A percentile compares a stretch with the other conserved stretches of the same genome.
phyloP scores from a whole-genome alignment of 2,797 vertebrate species.

The Dicrostonyx torquatus region DNA sequence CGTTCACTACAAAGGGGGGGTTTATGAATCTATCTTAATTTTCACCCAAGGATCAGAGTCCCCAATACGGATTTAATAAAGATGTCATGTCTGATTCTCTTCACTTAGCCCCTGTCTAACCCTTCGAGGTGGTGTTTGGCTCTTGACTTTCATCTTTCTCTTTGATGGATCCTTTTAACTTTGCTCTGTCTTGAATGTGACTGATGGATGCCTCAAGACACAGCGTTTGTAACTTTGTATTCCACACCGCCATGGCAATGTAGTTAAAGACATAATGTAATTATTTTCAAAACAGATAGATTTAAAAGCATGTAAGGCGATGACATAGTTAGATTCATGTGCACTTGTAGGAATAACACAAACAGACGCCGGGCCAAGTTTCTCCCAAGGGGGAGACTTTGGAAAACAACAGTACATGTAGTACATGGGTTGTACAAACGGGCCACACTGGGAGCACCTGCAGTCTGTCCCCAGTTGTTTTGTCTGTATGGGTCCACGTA shows the following conservation, averaged over 20 bases:
- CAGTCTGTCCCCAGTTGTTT: rapidly evolving
- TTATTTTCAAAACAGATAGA: conserved; percentile 36
- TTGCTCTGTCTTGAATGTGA: not conserved
- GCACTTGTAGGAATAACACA: too few species aligned
- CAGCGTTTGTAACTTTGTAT: not conserved
- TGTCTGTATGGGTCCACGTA: rapidly evolving
- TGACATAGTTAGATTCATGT: not conserved
- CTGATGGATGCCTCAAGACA: not conserved
- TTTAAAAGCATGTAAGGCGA: not conserved
- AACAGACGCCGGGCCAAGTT: not conserved
- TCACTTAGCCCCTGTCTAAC: not conserved
- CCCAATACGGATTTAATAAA: not conserved
- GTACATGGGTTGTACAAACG: not conserved
- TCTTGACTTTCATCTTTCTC: not conserved
- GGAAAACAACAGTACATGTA: not conserved
- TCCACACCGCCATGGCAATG: not conserved
- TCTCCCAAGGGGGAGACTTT: not conserved
- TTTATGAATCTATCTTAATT: conserved; percentile 8
- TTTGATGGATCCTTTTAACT: not conserved
- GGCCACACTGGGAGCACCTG: not conserved
- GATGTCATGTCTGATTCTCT: not conserved
- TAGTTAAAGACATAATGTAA: not conserved
- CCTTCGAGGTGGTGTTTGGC: not conserved
- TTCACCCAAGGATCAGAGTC: not conserved
- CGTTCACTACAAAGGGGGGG: not conserved